These are phyloP conservation scores for Corythornis vintsioides DNA, from an alignment of 2,113 vertebrate genomes.

Conservation along the genomic window DNA sequence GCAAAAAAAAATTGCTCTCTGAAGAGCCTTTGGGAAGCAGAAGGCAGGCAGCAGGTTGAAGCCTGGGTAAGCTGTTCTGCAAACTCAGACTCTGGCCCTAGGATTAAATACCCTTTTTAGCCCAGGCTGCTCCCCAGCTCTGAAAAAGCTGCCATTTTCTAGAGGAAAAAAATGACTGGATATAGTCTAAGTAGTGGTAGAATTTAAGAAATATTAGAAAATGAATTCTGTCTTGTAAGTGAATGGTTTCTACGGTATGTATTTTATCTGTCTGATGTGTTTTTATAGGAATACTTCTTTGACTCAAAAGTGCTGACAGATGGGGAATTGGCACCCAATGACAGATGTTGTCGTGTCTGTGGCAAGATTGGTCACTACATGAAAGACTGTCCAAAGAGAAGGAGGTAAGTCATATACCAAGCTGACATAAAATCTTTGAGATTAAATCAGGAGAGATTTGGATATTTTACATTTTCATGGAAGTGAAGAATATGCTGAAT, in stretches of 20 bases:
- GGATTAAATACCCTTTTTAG: background rate
- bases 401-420: constrained; percentile 80
- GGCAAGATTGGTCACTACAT: constrained; percentile 99
- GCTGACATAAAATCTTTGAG: background rate
- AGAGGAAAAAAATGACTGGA: background rate
- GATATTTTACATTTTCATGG: background rate
- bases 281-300: constrained; percentile 93
- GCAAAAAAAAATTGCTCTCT: background rate
- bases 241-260: background rate
- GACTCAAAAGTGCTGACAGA: constrained; percentile 97
- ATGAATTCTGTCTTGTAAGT: background rate
- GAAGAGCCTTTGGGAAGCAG: background rate
- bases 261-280: constrained; percentile 17
- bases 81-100: background rate
- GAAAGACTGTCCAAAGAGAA: constrained; percentile 98
- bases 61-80: background rate
- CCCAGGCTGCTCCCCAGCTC: background rate
- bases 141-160: background rate
- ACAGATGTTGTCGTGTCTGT: constrained; percentile 96
- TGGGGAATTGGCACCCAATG: constrained; percentile 95
- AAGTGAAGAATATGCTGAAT: background rate
- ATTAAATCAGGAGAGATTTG: background rate
- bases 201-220: background rate
- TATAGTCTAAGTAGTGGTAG: background rate
- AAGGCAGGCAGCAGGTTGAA: background rate